phyloP scores from a whole-genome alignment of 35 echinoderm and acorn worm genomes.

The Amphiura filiformis region DNA sequence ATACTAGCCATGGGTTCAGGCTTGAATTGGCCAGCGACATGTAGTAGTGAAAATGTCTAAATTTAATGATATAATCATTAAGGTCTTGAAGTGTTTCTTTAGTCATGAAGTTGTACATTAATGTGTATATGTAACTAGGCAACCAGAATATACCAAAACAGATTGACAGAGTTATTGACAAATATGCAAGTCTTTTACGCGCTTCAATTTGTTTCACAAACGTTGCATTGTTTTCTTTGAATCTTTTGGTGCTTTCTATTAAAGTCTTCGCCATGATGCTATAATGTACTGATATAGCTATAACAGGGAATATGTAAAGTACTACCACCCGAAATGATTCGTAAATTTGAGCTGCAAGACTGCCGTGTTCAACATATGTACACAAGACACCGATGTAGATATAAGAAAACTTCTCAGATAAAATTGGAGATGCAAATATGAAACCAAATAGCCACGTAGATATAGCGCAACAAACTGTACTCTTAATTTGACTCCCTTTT shows the following conservation, averaged over 20 bases:
- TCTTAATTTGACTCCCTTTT: background rate
- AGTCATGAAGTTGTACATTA: conserved; percentile 30
- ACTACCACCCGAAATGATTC: background rate
- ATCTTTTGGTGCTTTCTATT: background rate
- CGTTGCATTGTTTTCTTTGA: background rate
- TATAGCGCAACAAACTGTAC: background rate
- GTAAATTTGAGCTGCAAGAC: background rate
- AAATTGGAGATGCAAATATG: background rate
- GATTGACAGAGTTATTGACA: conserved; percentile 59
- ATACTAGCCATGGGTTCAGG: conserved; percentile 67
- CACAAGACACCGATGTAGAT: background rate
- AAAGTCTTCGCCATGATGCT: background rate
- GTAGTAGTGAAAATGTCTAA: background rate
- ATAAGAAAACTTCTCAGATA: background rate
- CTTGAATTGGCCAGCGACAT: conserved; percentile 28
- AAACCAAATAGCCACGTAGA: background rate
- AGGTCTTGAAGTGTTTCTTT: background rate
- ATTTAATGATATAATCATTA: background rate
- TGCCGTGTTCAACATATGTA: background rate
- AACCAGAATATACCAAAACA: conserved; percentile 85
- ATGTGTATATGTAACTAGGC: conserved; percentile 55
- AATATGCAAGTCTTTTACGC: conserved; percentile 58
- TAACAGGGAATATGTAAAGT: background rate
- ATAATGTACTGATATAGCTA: background rate
- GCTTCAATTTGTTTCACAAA: conserved; percentile 48